Evolutionary conservation across 2,113 vertebrate genomes (phyloP).

Genomic region (Cyprinodon variegatus): DNA sequence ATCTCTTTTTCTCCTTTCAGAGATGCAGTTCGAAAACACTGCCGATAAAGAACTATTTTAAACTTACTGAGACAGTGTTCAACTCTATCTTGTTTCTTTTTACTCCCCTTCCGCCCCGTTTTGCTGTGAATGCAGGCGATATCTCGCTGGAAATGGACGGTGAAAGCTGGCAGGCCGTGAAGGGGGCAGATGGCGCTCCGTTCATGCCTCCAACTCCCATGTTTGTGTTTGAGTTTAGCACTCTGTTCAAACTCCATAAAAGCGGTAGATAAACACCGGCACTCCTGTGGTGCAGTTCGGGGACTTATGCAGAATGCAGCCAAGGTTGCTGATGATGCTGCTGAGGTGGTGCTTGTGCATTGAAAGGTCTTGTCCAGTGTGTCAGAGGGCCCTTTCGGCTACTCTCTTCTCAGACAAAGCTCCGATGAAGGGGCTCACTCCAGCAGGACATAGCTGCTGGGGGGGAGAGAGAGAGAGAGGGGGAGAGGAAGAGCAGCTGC

Average conservation of each 20-base stretch:
- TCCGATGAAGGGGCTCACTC: slow-evolving; percentile 78
- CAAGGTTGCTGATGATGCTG: slow-evolving; percentile 49
- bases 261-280: slow-evolving; percentile 76
- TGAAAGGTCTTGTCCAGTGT: slow-evolving; percentile 79
- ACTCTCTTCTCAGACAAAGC: slow-evolving; percentile 79
- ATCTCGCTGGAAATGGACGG: slow-evolving; percentile 56
- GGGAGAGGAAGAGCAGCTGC: slow-evolving; percentile 49
- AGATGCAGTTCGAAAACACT: slow-evolving; percentile 42
- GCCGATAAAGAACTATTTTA: slow-evolving; percentile 76
- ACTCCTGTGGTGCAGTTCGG: slow-evolving; percentile 66
- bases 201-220: slow-evolving; percentile 61
- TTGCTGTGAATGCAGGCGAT: slow-evolving; percentile 62
- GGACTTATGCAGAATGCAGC: slow-evolving; percentile 35
- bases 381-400: slow-evolving; percentile 80
- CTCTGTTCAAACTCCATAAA: slow-evolving; percentile 73
- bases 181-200: slow-evolving; percentile 70
- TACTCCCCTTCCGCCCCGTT: slow-evolving; percentile 42
- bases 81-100: slow-evolving; percentile 54
- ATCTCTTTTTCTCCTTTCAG: slow-evolving; percentile 68
- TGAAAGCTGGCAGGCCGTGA: slow-evolving; percentile 69
- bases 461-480: slow-evolving; percentile 12
- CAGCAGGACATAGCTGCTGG: slow-evolving; percentile 77
- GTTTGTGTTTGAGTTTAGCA: slow-evolving; percentile 82
- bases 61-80: slow-evolving; percentile 51
- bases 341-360: slow-evolving; percentile 67